Conservation (phyloP, 64 coral and sea anemone genomes). For the Catalaphyllia jardinei region DNA sequence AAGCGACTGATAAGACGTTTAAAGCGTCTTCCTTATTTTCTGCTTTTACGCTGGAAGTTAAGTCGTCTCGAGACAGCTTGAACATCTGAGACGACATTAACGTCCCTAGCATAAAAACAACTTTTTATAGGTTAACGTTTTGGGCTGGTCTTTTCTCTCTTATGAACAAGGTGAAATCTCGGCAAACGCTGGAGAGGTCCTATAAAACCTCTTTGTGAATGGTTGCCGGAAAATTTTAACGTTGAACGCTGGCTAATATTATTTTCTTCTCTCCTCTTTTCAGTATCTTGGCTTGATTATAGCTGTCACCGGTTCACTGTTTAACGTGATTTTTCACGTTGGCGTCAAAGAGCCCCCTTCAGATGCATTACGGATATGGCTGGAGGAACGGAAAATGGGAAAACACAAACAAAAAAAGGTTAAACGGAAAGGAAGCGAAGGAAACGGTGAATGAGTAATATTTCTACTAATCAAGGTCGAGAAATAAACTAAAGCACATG, state of each 20-base stretch:
- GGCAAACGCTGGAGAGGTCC: too few relatives aligned
- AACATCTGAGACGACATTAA: too few relatives aligned
- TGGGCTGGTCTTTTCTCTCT: too few relatives aligned
- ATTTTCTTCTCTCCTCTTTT: not conserved
- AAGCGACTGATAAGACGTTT: too few relatives aligned
- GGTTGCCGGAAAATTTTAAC: too few relatives aligned
- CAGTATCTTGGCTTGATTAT: conserved; percentile 59
- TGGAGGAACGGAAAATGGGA: conserved; percentile 35
- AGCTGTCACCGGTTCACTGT: conserved; percentile 37
- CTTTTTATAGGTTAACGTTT: too few relatives aligned
- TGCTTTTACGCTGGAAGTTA: too few relatives aligned
- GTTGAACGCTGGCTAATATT: too few relatives aligned
- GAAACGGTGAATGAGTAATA: not conserved
- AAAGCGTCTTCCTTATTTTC: too few relatives aligned
- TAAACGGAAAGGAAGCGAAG: not conserved
- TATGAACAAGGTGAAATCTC: not conserved
- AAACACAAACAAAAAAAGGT: conserved; percentile 16
- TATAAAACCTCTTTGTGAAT: too few relatives aligned
- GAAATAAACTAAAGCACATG: not conserved
- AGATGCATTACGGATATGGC: conserved; percentile 39
- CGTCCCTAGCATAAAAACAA: too few relatives aligned
- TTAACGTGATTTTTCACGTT: conserved; percentile 60
- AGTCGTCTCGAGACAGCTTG: too few relatives aligned
- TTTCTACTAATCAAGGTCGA: not conserved
- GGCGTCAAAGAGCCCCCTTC: conserved; percentile 60